Evolutionary conservation across 2,797 vertebrate genomes (phyloP).

Genomic region (Philypnodon macrostomus): DNA sequence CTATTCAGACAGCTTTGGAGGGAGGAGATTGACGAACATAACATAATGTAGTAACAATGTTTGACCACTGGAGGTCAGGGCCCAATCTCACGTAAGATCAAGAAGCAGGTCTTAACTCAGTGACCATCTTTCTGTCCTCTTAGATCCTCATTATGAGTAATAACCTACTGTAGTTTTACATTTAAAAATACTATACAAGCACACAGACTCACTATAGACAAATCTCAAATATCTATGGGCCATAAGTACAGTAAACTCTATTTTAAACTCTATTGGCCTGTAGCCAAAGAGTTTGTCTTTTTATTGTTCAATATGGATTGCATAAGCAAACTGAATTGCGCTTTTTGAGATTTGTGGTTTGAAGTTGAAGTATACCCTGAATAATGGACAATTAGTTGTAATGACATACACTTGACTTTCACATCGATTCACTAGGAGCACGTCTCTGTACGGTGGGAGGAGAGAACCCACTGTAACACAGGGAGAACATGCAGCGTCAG

Average conservation of each 20-base stretch:
- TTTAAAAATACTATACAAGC: background rate
- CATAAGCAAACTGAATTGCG: too few species aligned
- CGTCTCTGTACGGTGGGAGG: too few species aligned
- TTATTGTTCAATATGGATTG: too few species aligned
- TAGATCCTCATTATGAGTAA: conserved; percentile 25
- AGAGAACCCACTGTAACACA: too few species aligned
- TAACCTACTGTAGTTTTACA: conserved; percentile 13
- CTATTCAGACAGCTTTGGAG: conserved; percentile 4
- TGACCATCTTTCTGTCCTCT: conserved; percentile 23
- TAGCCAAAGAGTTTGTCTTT: too few species aligned
- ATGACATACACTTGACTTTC: background rate
- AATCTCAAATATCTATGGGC: too few species aligned
- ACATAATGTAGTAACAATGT: conserved; percentile 45
- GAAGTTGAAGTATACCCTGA: too few species aligned
- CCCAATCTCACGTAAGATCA: conserved; percentile 39
- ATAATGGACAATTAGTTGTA: background rate
- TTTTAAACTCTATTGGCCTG: too few species aligned
- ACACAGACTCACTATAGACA: background rate
- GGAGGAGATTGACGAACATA: background rate
- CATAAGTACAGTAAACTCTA: too few species aligned
- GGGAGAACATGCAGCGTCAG: too few species aligned
- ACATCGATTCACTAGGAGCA: too few species aligned
- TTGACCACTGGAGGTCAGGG: conserved; percentile 73
- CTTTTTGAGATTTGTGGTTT: too few species aligned
- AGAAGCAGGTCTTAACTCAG: conserved; percentile 33